Base-by-base conservation (phyloP, 2,888 invertebrate genomes). In the Nemapogon koenigi region DNA sequence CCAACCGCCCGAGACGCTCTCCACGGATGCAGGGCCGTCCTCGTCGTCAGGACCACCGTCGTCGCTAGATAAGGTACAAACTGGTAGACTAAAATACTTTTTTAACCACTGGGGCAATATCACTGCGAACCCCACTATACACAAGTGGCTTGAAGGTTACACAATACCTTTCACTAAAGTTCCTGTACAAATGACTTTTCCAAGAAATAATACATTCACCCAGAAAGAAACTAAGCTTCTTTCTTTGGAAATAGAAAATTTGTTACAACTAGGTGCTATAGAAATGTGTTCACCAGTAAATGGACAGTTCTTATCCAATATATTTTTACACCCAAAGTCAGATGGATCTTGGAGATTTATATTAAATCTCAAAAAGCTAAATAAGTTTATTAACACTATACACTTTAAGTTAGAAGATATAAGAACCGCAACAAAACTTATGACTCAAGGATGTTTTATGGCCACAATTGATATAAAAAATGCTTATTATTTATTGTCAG, bases 251-350 rank as follows among this genome's bases (percentile, higher is more conserved):
- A 11, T 28, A 8, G 11, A 6, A 28, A 28, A 28, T 11, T 13
- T 28, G 4, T 28, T 28, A 11, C n/a, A 28, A 11, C 7, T 28
- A 11, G 28, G 28, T 8, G 28, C 28, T 4, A 28, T 28, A 4
- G 28, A 28, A 28, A 8, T n/a, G 11, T 28, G 28, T 11, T 4
- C 7, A 13, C 7, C 28, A 11, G 11, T n/a, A 4, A 7, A 14
- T 15, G 29, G 16, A 2, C 36, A 37, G 27, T 37, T 17, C 18
- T 14, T 40, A 14, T 40, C 40, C 6, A 29, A n/a, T n/a, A n/a
- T n/a, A n/a, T 22, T 22, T 22, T 29, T 29, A 29, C 7, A 8
- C 11, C 7, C 7, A 11, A 29, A 29, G 29, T 8, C 6, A 29
- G 7, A 29, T 29, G 29, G 29, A 29, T 8, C 6, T 11, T 8